Percentiles rank a stretch among this genome's conserved stretches.
Conservation (phyloP, 2,797 vertebrate species). For the Labeo calbasu region DNA sequence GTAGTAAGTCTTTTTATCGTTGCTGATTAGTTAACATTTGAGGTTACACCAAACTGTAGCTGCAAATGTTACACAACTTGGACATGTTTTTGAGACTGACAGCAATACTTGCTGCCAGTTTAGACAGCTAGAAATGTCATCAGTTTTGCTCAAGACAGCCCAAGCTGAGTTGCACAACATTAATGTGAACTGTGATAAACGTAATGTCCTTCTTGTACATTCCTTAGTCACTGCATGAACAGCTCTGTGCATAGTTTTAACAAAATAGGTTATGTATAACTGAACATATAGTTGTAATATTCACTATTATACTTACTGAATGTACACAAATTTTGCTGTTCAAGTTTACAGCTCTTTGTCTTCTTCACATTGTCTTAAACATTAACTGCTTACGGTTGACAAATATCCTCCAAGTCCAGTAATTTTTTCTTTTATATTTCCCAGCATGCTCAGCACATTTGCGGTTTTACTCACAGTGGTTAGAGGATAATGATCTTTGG, state of each 20-base stretch:
- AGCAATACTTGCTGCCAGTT: background rate
- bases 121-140: background rate
- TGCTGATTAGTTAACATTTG: no score
- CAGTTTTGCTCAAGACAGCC: background rate
- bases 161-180: background rate
- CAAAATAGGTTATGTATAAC: background rate
- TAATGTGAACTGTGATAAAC: background rate
- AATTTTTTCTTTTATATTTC: no score
- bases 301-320: background rate
- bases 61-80: background rate
- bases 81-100: background rate
- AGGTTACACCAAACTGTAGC: background rate
- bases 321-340: background rate
- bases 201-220: background rate
- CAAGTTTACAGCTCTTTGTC: background rate
- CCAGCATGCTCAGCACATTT: no score
- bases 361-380: background rate
- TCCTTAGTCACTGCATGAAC: background rate
- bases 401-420: no score
- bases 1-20: no score
- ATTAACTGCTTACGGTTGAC: background rate
- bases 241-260: background rate
- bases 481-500: background rate
- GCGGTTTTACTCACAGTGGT: no score
- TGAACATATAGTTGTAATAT: background rate